Conservation (phyloP, 2,113 vertebrate species). For the Brachyhypopomus gauderio region DNA sequence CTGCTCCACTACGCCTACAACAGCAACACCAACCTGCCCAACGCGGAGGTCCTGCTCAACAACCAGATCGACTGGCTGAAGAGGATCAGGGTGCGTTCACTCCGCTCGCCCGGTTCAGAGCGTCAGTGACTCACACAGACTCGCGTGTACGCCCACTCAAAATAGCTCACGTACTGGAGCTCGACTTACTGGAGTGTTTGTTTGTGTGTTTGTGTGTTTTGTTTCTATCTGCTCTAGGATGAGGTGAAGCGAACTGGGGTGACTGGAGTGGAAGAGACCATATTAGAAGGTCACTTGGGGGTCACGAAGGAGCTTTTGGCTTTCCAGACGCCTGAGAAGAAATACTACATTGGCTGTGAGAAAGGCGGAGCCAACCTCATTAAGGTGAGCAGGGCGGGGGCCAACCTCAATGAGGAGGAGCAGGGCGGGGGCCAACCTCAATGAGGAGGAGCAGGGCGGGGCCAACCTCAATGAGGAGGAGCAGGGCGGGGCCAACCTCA, state of each 20-base stretch:
- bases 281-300: constrained; percentile 94
- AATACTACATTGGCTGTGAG: constrained; percentile 97
- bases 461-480: constrained; percentile 67
- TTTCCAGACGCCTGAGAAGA: constrained; percentile 97
- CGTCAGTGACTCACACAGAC: too few relatives aligned
- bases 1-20: constrained; percentile 97
- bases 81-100: constrained; percentile 87
- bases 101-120: background rate
- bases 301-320: constrained; percentile 96
- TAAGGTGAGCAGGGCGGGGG: constrained; percentile 74
- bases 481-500: constrained; percentile 96
- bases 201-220: background rate
- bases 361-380: constrained; percentile 97
- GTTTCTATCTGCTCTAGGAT: constrained; percentile 69
- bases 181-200: background rate
- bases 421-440: too few relatives aligned
- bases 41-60: constrained; percentile 98
- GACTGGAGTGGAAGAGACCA: constrained; percentile 94
- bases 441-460: too few relatives aligned
- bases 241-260: constrained; percentile 97
- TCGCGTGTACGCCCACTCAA: background rate
- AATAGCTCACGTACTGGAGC: background rate
- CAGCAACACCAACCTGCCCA: constrained; percentile 96
- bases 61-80: constrained; percentile 99
- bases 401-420: too few relatives aligned